Evolutionary conservation across 2,113 vertebrate species (phyloP).

Genomic region (Formicarius rufipectus): DNA sequence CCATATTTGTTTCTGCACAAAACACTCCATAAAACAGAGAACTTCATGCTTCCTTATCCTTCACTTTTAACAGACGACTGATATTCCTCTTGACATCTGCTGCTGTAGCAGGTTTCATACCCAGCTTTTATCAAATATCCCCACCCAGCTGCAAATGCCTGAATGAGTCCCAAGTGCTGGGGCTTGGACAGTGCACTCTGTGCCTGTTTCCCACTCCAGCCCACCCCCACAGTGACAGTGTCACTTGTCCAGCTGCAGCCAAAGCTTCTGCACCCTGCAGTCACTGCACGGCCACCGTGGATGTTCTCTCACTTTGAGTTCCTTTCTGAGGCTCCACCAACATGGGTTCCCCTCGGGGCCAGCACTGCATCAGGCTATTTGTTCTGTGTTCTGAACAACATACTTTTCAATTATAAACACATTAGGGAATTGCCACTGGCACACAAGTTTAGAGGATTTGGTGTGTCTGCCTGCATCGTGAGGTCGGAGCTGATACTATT

Average conservation of each 20-base stretch:
- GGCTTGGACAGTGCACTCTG: not conserved
- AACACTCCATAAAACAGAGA: not conserved
- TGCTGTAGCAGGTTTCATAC: not conserved
- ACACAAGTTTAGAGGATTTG: not conserved
- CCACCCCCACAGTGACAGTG: not conserved
- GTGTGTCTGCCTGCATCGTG: rapidly evolving
- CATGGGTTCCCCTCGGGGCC: not conserved
- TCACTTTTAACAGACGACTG: not conserved
- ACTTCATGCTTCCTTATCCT: not conserved
- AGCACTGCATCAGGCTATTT: not conserved
- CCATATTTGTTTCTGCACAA: not conserved
- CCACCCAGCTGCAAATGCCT: not conserved
- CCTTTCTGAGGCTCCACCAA: not conserved
- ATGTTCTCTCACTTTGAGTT: not conserved
- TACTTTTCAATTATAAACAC: not conserved
- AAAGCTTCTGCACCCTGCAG: not conserved
- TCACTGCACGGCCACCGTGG: not conserved
- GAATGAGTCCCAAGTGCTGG: not conserved
- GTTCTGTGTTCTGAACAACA: not conserved
- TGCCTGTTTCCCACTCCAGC: not conserved
- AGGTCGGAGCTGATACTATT: not conserved
- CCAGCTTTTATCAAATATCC: not conserved
- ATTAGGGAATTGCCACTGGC: not conserved
- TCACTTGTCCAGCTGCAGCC: not conserved
- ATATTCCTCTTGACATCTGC: not conserved